Conservation (phyloP, 2,797 vertebrate genomes). For the Aplochiton taeniatus region DNA sequence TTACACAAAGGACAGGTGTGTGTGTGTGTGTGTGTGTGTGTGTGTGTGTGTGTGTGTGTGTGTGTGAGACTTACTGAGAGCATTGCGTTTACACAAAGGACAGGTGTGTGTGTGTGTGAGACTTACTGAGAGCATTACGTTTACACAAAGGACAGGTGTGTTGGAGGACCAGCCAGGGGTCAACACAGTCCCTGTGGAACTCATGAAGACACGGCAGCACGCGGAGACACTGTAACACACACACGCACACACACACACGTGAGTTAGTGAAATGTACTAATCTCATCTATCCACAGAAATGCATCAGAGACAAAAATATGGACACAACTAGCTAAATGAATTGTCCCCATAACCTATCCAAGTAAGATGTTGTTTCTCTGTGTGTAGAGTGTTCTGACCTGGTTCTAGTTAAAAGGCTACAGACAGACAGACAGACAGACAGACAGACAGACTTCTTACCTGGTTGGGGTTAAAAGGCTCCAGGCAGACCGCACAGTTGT, state of each 20-base stretch:
- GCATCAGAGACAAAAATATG: too few relatives aligned
- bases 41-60: neutral
- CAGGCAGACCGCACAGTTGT: conserved; percentile 90
- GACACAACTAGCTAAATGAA: too few relatives aligned
- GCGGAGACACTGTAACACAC: conserved; percentile 81
- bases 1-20: neutral
- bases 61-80: too few relatives aligned
- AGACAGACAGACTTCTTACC: conserved; percentile 56
- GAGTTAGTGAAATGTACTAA: neutral
- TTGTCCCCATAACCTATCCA: too few relatives aligned
- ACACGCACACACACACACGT: conserved; percentile 11
- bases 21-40: neutral
- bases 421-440: too few relatives aligned
- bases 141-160: conserved; percentile 96
- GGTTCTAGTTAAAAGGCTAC: too few relatives aligned
- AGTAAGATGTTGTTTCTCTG: too few relatives aligned
- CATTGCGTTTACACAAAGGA: too few relatives aligned
- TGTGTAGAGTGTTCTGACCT: too few relatives aligned
- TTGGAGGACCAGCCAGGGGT: conserved; percentile 91
- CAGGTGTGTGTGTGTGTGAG: neutral
- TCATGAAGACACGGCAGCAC: conserved; percentile 92
- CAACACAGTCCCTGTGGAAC: conserved; percentile 92
- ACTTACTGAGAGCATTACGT: conserved; percentile 87
- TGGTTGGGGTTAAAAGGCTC: conserved; percentile 91
- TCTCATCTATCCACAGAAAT: too few relatives aligned